phyloP scores from a whole-genome alignment of 2,113 vertebrate genomes.

The Thamnaconus septentrionalis region DNA sequence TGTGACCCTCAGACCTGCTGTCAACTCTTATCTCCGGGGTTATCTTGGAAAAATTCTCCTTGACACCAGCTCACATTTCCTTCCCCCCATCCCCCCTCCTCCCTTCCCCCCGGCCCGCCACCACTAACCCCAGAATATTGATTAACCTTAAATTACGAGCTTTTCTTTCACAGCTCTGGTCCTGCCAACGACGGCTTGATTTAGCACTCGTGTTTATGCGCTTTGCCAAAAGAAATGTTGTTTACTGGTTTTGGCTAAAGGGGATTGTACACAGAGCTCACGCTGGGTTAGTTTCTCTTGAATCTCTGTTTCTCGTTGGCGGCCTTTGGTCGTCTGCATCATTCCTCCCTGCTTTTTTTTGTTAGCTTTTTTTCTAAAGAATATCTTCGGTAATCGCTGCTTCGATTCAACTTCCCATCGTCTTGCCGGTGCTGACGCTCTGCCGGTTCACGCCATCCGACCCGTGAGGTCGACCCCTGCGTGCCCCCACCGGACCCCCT shows the following conservation, averaged over 20 bases:
- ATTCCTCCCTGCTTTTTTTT: not conserved
- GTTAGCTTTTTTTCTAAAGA: not conserved
- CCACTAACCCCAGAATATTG: not conserved
- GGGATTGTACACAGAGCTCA: not conserved
- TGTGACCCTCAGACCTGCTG: constrained; percentile 11
- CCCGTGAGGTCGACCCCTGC: constrained; percentile 66
- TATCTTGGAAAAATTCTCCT: constrained; percentile 32
- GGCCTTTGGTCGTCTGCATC: not conserved
- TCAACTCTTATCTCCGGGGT: constrained; percentile 31
- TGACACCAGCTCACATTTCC: constrained; percentile 28
- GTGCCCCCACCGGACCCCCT: constrained; percentile 25
- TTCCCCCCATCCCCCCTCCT: constrained; percentile 3
- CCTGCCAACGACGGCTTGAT: not conserved
- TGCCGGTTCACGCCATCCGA: constrained; percentile 58
- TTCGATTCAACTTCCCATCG: constrained; percentile 5
- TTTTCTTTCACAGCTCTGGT: too few relatives aligned
- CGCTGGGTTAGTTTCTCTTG: not conserved
- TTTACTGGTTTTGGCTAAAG: not conserved
- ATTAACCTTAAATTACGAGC: too few relatives aligned
- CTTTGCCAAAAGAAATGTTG: constrained; percentile 9
- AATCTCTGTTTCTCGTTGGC: not conserved
- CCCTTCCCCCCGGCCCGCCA: constrained; percentile 7
- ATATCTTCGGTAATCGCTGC: not conserved
- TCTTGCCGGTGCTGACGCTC: constrained; percentile 35
- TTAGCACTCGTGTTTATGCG: not conserved